Evolutionary conservation across 2,888 invertebrate genomes (phyloP), one percentile per base, ranked within the genome.

Genomic region (Drosophila koepferae): DNA sequence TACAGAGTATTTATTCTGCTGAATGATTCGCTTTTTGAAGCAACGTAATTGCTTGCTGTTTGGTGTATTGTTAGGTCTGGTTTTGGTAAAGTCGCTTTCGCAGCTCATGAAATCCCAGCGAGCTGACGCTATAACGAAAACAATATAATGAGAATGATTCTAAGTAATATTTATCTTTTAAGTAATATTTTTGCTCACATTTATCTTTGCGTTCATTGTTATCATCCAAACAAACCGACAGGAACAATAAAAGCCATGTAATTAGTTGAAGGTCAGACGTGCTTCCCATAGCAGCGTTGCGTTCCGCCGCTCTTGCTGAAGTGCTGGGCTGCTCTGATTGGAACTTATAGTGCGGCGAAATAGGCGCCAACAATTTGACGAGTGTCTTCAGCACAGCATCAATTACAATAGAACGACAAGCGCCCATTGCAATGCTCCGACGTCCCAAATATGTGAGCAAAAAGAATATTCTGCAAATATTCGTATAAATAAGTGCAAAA

Each of bases 71-170:
- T 91, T 92, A 3, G 92, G 90, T 20, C 92, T 90, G 43, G 92
- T 91, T 79, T 92, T 90, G 80, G 94, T 92, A 91, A 95, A 94
- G 92, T 95, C 91, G 89, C 95, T 90, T 92, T 96, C 96, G 67
- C 97, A 97, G 79, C 97, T 97, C 90, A 98, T 96, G 94, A 98
- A 98, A 92, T 97, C 97, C 98, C 98, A 98, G 66, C 98, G 95
- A 60, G 92, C 93, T 10, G 92, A 86, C 44, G 93, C 93, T 93
- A 36, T 2, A 51, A 34, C 31, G 4, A 2, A n/a, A 23, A 51
- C 20, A 1, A 12, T 2, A 36, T 0, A 41, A 14, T 49, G 23
- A 20, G 40, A 16, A 12, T 1, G 14, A 20, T 20, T 9, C 0
- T 0, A 5, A 2, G n/a, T n/a, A n/a, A n/a, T n/a, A n/a, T n/a